Evolutionary conservation across 2,888 invertebrate species (phyloP), one percentile per base, ranked within the genome.

Genomic region (Sceliomorpha sp.): DNA sequence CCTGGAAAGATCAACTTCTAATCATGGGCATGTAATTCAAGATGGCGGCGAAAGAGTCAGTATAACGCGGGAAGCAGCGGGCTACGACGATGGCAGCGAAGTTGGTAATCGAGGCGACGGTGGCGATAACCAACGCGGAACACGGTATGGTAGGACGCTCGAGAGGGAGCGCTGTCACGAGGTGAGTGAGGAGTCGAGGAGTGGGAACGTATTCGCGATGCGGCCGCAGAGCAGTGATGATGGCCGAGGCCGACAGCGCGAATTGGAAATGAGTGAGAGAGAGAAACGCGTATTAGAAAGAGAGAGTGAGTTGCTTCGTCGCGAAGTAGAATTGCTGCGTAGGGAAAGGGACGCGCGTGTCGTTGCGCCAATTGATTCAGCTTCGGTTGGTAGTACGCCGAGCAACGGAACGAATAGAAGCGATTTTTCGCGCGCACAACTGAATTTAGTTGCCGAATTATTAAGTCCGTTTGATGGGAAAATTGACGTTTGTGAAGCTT

Each of bases 371-470:
- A 8, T 29, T 29, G 29, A 29, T 9, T 29, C 29, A 5, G 29
- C 9, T 29, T 29, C 29, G 29, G 29, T 2, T 9, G 8, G 8
- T 29, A 10, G 29, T 8, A 29, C 9, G 8, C 29, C 29, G 8
- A 29, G 29, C 8, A 29, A 29, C 9, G 29, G 8, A 29, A 29
- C 29, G 2, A 29, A 29, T 29, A 29, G 29, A 29, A 29, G 29
- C 29, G 8, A 29, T 5, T 29, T 29, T 29, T 29, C 29, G 29
- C 29, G 29, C 8, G 9, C 29, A 10, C 8, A 29, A 29, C 8
- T 29, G 29, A 29, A 29, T 29, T 29, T 29, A 29, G 29, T 29
- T 2, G 29, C 29, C 29, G 29, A 29, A 29, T 29, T 29, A 29
- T 29, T 29, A 29, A 29, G 9, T 8, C 8, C 29, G 8, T 29